Evolutionary conservation across 2,888 invertebrate genomes (phyloP).

Genomic region (Caenorhabditis sp.): DNA sequence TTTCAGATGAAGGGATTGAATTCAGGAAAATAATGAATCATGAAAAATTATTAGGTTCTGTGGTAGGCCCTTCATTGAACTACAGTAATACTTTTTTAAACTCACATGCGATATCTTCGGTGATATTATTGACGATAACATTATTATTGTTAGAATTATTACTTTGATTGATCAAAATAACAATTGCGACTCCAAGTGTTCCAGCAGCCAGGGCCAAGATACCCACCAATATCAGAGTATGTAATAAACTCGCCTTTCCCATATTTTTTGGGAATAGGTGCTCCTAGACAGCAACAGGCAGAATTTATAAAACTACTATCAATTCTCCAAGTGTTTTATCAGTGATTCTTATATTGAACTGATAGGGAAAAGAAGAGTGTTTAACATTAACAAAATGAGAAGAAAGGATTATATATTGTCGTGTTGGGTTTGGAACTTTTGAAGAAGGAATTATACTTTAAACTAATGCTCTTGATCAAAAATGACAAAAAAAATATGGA

Average conservation of each 20-base stretch:
- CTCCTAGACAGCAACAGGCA: background rate
- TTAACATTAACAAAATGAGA: background rate
- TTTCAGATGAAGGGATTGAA: no score
- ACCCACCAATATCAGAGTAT: constrained; percentile 6
- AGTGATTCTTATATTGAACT: background rate
- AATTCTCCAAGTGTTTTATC: background rate
- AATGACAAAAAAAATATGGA: no score
- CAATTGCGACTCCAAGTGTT: constrained; percentile 49
- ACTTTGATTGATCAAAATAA: constrained; percentile 41
- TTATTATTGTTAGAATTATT: constrained; percentile 33
- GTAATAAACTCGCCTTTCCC: background rate
- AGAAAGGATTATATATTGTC: background rate
- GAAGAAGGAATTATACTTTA: background rate
- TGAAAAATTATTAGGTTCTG: no score
- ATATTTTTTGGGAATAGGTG: background rate
- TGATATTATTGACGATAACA: constrained; percentile 1
- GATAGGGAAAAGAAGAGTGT: background rate
- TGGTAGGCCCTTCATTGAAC: no score
- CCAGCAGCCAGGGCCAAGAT: constrained; percentile 30
- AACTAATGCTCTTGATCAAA: no score
- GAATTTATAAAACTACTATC: background rate
- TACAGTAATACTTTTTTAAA: no score
- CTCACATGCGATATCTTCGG: background rate
- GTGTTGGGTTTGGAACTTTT: background rate
- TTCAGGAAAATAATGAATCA: no score